Evolutionary conservation across 64 coral and sea anemone genomes (phyloP), one percentile per base, ranked within the genome.

Genomic region (Montipora cactus): DNA sequence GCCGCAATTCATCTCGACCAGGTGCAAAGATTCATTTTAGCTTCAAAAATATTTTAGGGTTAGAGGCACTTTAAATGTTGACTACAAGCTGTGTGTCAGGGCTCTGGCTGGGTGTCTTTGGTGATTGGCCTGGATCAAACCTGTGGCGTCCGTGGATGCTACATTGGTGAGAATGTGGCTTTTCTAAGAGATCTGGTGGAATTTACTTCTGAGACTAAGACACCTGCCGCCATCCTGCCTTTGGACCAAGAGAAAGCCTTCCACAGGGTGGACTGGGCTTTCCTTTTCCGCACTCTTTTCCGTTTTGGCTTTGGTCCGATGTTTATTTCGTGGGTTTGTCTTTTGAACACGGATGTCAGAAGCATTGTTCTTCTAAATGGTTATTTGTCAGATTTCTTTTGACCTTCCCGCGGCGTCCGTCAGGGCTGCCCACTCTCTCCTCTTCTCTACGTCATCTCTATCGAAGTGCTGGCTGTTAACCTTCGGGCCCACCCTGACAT

Each of bases 101-200:
- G 55, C 75, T 15, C 49, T 91, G 7, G 50, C 58, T 49, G 21
- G 57, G 64, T 64, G 87, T 0, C 23, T 89, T 1, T 10, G 0
- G 77, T 91, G 0, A 37, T 91, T n/a, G 46, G 28, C 1, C 10
- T 47, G 5, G 92, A 94, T 75, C 92, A 88, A 13, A 88, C 92
- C 0, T 81, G 76, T 10, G 81, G 74, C 0, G 86, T 95, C 0
- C 87, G 79, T 1, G 93, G 87, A 0, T 72, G 93, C 5, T 83
- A 23, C 13, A 95, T 95, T 7, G 57, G 72, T 4, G 87, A 95
- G 11, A 95, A 95, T n/a, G 68, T 84, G 0, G 21, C 55, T 15
- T 75, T 91, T 2, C 12, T 95, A 0, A 3, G 49, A 0, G 93
- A 95, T 57, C 44, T 75, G 1, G 21, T 91, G 7, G 44, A 57